Conservation (phyloP, 2,797 vertebrate genomes). For the Alosa sapidissima region DNA sequence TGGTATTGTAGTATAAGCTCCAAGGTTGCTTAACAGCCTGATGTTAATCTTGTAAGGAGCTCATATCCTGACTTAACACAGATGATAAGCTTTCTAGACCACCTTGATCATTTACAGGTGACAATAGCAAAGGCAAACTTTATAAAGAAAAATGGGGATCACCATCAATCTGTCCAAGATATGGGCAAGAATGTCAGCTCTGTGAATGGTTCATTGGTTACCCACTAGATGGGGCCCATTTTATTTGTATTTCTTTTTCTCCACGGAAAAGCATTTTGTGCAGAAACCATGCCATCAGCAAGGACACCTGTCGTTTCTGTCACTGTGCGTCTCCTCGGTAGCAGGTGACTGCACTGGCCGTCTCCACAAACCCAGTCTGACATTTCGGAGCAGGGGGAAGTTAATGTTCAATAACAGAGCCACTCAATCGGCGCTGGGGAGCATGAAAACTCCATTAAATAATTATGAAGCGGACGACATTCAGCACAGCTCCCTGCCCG, state of each 20-base stretch:
- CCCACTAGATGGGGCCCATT: neutral
- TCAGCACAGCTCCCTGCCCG: slow-evolving; percentile 28
- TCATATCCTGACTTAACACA: no score
- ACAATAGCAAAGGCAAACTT: no score
- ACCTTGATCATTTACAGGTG: no score
- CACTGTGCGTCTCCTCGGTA: neutral
- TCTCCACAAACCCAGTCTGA: slow-evolving; percentile 16
- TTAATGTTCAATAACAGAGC: slow-evolving; percentile 28
- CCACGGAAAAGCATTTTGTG: neutral
- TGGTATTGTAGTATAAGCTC: no score
- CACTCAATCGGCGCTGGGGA: slow-evolving; percentile 21
- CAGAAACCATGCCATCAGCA: neutral
- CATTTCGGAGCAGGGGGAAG: slow-evolving; percentile 33
- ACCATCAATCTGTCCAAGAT: neutral
- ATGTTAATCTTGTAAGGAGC: no score
- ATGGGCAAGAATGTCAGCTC: neutral
- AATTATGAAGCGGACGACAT: slow-evolving; percentile 44
- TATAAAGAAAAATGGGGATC: no score
- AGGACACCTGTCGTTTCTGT: neutral
- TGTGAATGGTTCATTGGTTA: neutral
- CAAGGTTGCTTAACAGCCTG: no score
- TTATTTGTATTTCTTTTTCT: neutral
- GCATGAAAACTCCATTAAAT: slow-evolving; percentile 46
- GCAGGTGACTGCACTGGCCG: neutral
- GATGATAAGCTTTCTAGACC: no score